Evolutionary conservation across 2,113 vertebrate species (phyloP), one percentile per base, ranked within the genome.

Genomic region (Anas platyrhynchos): DNA sequence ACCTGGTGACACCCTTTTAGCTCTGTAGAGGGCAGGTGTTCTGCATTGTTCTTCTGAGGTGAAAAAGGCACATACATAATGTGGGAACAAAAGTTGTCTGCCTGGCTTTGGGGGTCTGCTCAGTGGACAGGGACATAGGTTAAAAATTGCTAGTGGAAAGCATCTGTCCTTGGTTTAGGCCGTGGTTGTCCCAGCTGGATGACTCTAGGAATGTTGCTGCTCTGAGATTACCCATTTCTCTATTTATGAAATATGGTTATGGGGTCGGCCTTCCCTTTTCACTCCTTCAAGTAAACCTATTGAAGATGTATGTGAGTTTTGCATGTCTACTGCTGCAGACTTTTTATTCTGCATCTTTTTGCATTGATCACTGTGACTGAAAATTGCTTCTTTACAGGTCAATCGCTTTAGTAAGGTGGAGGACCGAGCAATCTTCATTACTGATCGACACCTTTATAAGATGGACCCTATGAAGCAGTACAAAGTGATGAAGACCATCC

Each of bases 391-490:
- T 93, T 95, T 94, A 22, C 97, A 99, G 99, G 99, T 99, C 91
- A 99, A 99, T 97, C 98, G 98, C 90, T 99, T 99, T 90, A 99
- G 98, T 97, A 99, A 99, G 95, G 98, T 99, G 26, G 99, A 99
- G 97, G 98, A 99, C 97, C 97, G 99, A 68, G 98, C 99, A 4
- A 98, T 99, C 94, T 98, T 99, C 96, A 99, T 99, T 87, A 99
- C 99, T 6, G 99, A 99, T 89, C 98, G 99, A 3, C 99, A 99
- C 96, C 98, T 99, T 16, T 99, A 99, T 93, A 99, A 99, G 98
- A 98, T 99, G 99, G 99, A 99, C 88, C 99, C 99, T 31, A 96
- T 98, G 83, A 99, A 98, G 97, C 98, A 99, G 95, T 99, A 99
- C 98, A 99, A 99, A 58, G 98, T 99, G 92, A 99, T 99, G 99